Evolutionary conservation across 2,888 invertebrate genomes (phyloP).

Genomic region (Leptopilina drosophilae): DNA sequence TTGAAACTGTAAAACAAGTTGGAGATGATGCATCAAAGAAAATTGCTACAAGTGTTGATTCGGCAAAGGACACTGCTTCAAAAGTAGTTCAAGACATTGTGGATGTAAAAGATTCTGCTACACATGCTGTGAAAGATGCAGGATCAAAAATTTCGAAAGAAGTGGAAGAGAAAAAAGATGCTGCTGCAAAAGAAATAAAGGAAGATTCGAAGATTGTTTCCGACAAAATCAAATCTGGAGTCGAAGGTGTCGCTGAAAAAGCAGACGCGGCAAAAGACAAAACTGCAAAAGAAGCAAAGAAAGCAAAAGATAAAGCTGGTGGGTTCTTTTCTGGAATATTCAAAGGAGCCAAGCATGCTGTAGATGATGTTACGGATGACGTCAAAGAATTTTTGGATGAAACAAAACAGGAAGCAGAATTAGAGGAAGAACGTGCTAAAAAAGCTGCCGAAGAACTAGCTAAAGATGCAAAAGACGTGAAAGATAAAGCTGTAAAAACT

Average conservation of each 20-base stretch:
- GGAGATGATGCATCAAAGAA: constrained; percentile 46
- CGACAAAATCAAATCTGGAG: constrained; percentile 42
- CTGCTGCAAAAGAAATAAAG: constrained; percentile 43
- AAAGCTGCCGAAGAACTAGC: constrained; percentile 47
- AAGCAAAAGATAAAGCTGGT: constrained; percentile 54
- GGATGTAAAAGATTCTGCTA: too few species aligned
- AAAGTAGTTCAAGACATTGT: too few species aligned
- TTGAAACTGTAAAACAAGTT: constrained; percentile 42
- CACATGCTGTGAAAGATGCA: constrained; percentile 39
- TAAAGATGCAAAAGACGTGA: constrained; percentile 39
- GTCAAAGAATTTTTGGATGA: constrained; percentile 44
- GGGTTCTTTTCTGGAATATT: constrained; percentile 63
- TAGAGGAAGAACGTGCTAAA: constrained; percentile 46
- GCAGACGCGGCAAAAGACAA: constrained; percentile 50
- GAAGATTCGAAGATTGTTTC: constrained; percentile 43
- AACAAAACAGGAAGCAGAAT: constrained; percentile 38
- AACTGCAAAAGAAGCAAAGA: constrained; percentile 55
- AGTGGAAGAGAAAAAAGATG: constrained; percentile 45
- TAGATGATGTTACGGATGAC: constrained; percentile 49
- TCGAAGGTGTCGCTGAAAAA: constrained; percentile 48
- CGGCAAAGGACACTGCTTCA: constrained; percentile 40
- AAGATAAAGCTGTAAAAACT: constrained; percentile 19
- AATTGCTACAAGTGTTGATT: constrained; percentile 56
- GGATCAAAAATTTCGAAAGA: constrained; percentile 46
- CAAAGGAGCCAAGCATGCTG: constrained; percentile 47